These are phyloP conservation scores for Helicoverpa assulta DNA, from an alignment of 2,888 invertebrate species.

Conservation along the genomic window DNA sequence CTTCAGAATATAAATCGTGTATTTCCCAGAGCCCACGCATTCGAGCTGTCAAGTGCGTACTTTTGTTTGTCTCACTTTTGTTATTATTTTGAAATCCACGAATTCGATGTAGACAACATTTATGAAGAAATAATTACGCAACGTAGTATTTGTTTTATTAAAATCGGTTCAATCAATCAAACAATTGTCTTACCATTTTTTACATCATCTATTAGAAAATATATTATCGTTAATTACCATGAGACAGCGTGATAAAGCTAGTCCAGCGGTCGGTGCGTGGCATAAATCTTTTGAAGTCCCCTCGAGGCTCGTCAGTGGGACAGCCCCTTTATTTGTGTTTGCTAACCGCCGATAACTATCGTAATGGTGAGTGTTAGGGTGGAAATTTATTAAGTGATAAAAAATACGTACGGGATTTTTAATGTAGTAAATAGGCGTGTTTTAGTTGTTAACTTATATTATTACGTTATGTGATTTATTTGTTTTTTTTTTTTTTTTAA, in stretches of 20 bases:
- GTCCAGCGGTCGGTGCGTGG: slow-evolving; percentile 28
- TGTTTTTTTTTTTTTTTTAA: background rate
- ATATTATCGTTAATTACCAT: slow-evolving; percentile 4
- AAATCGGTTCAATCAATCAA: no score
- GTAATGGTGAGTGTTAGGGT: slow-evolving; percentile 21
- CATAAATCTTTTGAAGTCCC: slow-evolving; percentile 48
- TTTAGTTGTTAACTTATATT: background rate
- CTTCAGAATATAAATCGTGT: background rate
- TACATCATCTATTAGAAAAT: background rate
- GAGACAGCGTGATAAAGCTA: slow-evolving; percentile 21
- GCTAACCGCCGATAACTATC: slow-evolving; percentile 20
- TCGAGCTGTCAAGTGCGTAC: background rate
- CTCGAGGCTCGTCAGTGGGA: slow-evolving; percentile 22
- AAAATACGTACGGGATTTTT: background rate
- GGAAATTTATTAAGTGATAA: slow-evolving; percentile 12
- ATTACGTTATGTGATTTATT: background rate
- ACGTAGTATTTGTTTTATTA: no score
- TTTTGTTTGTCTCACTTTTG: no score
- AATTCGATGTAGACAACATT: no score
- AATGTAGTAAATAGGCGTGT: background rate
- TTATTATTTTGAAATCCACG: no score
- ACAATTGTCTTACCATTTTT: no score
- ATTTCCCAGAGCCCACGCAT: slow-evolving; percentile 1
- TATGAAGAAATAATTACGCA: no score
- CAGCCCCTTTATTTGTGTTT: slow-evolving; percentile 48